Percentiles rank a stretch among this genome's conserved stretches.
Conservation (phyloP, 30 jellyfish, hydroid and myxozoan genomes). For the Catostylus mosaicus region DNA sequence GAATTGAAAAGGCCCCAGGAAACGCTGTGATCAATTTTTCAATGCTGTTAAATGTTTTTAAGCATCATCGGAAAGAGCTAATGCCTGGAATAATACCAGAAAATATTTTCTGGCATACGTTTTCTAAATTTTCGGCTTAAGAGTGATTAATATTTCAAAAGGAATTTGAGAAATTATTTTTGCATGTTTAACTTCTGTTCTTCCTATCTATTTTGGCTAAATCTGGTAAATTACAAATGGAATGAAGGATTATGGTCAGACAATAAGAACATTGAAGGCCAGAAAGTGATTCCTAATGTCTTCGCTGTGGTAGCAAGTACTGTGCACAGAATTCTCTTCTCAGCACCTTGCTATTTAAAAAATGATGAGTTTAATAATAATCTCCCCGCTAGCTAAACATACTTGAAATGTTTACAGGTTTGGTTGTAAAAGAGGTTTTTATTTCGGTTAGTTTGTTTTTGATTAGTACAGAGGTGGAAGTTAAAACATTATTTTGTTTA, state of each 20-base stretch:
- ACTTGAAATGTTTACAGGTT: constrained; percentile 23
- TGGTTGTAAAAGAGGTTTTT: not conserved
- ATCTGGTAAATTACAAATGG: constrained; percentile 13
- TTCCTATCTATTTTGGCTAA: constrained; percentile 6
- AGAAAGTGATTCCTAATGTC: constrained; percentile 14
- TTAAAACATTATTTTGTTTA: not conserved
- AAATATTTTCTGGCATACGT: too few relatives aligned
- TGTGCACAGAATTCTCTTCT: not conserved
- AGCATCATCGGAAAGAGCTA: too few relatives aligned
- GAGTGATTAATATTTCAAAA: too few relatives aligned
- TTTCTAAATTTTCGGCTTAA: too few relatives aligned
- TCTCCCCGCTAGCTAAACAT: constrained; percentile 11
- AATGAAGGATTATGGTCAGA: constrained; percentile 7
- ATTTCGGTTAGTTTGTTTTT: not conserved
- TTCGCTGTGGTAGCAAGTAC: constrained; percentile 33
- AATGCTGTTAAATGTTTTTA: too few relatives aligned
- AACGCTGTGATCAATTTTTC: too few relatives aligned
- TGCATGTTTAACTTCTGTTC: not conserved
- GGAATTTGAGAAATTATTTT: too few relatives aligned
- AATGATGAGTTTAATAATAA: constrained; percentile 17
- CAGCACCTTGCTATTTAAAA: not conserved
- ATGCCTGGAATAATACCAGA: too few relatives aligned
- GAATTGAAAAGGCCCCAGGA: too few relatives aligned
- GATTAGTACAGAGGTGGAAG: not conserved
- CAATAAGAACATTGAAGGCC: constrained; percentile 1